A percentile compares a stretch with the other conserved stretches of the same genome.
Evolutionary conservation across 2,888 invertebrate species (phyloP).

Genomic region (Campoplex capitator): DNA sequence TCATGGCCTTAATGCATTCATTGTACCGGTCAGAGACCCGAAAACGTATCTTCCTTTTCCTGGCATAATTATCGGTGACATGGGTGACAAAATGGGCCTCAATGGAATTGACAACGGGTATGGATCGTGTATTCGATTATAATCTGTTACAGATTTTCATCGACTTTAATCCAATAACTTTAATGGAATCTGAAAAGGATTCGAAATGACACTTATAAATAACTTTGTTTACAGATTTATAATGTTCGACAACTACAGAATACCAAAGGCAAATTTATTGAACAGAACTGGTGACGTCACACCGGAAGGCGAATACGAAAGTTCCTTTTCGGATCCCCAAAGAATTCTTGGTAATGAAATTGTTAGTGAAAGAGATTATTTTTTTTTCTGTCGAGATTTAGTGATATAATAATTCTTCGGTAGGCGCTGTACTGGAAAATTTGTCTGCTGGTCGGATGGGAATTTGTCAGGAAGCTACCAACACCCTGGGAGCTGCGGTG

Average conservation of each 20-base stretch:
- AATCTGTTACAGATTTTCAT: not conserved
- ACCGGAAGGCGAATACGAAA: slow-evolving; percentile 94
- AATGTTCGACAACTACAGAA: slow-evolving; percentile 94
- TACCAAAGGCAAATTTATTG: slow-evolving; percentile 93
- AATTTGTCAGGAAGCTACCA: slow-evolving; percentile 89
- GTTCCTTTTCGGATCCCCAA: slow-evolving; percentile 95
- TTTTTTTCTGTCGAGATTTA: not conserved
- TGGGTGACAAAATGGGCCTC: slow-evolving; percentile 96
- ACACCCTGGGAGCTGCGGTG: slow-evolving; percentile 90
- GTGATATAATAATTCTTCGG: slow-evolving; percentile 7
- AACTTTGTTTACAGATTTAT: slow-evolving; percentile 88
- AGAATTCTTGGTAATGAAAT: slow-evolving; percentile 89
- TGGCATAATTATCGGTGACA: slow-evolving; percentile 95
- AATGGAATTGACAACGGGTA: slow-evolving; percentile 97
- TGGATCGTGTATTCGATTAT: slow-evolving; percentile 69
- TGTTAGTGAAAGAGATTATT: not conserved
- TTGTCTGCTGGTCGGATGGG: slow-evolving; percentile 93
- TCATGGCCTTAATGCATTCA: slow-evolving; percentile 95
- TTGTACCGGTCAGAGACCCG: slow-evolving; percentile 94
- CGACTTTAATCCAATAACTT: not conserved
- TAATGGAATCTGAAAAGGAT: not conserved
- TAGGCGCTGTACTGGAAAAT: slow-evolving; percentile 92
- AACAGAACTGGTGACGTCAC: slow-evolving; percentile 96
- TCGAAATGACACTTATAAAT: not conserved
- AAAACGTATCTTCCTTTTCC: slow-evolving; percentile 91